Evolutionary conservation across 2,797 vertebrate species (phyloP), one percentile per base, ranked within the genome.

Genomic region (Selene dorsalis): DNA sequence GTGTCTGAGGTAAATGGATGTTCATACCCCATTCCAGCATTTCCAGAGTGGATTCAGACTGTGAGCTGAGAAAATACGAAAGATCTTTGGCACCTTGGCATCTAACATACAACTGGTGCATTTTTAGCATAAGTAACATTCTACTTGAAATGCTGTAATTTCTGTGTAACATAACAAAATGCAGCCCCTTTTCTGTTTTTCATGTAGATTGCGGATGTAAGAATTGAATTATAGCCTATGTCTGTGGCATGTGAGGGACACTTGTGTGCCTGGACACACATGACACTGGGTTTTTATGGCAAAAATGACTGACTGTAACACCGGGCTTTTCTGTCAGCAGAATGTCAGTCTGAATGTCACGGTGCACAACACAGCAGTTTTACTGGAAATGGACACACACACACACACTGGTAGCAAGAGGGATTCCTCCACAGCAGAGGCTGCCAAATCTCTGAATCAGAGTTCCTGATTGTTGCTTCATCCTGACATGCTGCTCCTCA

Each of bases 391-490:
- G 30, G 56, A 59, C 20, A 66, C 50, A 35, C 61, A 38, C 22
- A 69, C 75, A 43, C 47, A 57, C 17, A 59, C 6, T 41, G 56
- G 22, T 59, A 64, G 71, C 69, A 75, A 65, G 69, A 73, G 58
- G 77, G 79, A 88, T 85, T 80, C 60, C 60, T 79, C 77, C 58
- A 58, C 69, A 75, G 75, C 75, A 68, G 73, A 57, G 52, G 82
- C 75, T 84, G 88, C 69, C 82, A 80, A 73, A 86, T 77, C 39
- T 73, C 62, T 87, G 61, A 87, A 87, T 89, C 87, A 80, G 66
- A 83, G 56, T 66, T 83, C 80, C 75, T 73, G 64, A 48, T 76
- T 72, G 66, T 68, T 83, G 73, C 61, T 73, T 69, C 58, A 83
- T 77, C 68, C 38, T 68, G 78, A 74, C 89, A 81, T 86, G 86